Evolutionary conservation across 2,888 invertebrate genomes (phyloP).

Genomic region (Pseudococcus viburni): DNA sequence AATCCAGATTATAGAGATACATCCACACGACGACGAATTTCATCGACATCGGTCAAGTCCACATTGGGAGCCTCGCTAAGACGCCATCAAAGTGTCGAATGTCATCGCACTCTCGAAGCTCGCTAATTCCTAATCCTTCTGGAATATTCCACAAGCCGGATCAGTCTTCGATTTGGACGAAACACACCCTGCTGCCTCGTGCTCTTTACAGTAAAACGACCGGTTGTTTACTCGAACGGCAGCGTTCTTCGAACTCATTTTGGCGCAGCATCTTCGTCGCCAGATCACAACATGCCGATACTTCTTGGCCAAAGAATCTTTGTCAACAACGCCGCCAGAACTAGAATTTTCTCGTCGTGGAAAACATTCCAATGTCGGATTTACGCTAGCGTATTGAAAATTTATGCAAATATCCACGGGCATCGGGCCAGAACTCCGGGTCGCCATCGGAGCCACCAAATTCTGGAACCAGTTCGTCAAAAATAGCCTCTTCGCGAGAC

Average conservation of each 20-base stretch:
- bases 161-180: background rate
- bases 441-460: background rate
- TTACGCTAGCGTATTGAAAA: background rate
- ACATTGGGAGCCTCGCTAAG: background rate
- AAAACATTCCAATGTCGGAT: background rate
- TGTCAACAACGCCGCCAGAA: background rate
- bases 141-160: conserved; percentile 1
- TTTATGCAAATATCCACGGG: conserved; percentile 40
- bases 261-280: too few relatives aligned
- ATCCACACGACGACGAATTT: too few relatives aligned
- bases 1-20: too few relatives aligned
- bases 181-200: background rate
- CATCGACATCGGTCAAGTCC: too few relatives aligned
- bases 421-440: background rate
- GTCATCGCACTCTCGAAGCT: background rate
- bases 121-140: background rate
- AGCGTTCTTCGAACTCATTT: too few relatives aligned
- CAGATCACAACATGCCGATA: too few relatives aligned
- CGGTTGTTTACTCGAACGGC: background rate
- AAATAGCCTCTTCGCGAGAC: background rate
- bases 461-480: conserved; percentile 23
- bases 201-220: background rate
- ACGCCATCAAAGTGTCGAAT: background rate
- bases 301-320: background rate
- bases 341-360: background rate